Conservation (phyloP, 1,140 invertebrate genomes). For the Bombus sylvicola region DNA sequence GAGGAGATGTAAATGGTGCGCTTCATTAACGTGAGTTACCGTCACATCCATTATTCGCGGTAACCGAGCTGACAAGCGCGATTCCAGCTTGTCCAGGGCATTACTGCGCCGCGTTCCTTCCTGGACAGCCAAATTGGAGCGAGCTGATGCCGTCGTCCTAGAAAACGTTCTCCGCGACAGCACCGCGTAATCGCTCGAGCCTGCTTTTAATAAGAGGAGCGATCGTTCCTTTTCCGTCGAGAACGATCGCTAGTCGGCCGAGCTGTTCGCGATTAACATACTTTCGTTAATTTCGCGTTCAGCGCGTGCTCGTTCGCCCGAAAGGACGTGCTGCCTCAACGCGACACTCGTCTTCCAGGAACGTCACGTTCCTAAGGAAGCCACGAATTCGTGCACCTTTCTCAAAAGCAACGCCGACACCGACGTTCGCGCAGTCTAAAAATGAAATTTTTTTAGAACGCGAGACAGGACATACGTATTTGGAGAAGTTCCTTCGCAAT, state of each 20-base stretch:
- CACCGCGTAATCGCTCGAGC: conserved; percentile 20
- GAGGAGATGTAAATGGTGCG: conserved; percentile 73
- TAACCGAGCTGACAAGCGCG: conserved; percentile 71
- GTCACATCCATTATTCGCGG: conserved; percentile 70
- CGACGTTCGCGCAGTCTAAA: background rate
- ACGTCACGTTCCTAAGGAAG: conserved; percentile 21
- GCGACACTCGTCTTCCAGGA: background rate
- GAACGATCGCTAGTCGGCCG: background rate
- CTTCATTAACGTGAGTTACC: conserved; percentile 75
- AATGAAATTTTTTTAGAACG: too few species aligned
- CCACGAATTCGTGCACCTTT: background rate
- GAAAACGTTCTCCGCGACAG: conserved; percentile 28
- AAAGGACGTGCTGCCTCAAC: background rate
- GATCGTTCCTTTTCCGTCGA: background rate
- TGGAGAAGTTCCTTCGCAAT: too few species aligned
- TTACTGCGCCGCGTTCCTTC: conserved; percentile 49
- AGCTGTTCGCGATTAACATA: conserved; percentile 21
- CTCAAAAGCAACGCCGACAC: background rate
- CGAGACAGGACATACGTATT: background rate
- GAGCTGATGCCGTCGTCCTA: conserved; percentile 15
- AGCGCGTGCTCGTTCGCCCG: background rate
- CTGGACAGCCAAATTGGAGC: conserved; percentile 56
- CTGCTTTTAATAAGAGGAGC: conserved; percentile 1
- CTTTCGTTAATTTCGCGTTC: background rate
- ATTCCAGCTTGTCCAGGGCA: conserved; percentile 66